Percentiles rank a stretch among this genome's conserved stretches.
These are phyloP conservation scores for Cotesia vestalis DNA, from an alignment of 1,140 invertebrate species.

Conservation along the genomic window DNA sequence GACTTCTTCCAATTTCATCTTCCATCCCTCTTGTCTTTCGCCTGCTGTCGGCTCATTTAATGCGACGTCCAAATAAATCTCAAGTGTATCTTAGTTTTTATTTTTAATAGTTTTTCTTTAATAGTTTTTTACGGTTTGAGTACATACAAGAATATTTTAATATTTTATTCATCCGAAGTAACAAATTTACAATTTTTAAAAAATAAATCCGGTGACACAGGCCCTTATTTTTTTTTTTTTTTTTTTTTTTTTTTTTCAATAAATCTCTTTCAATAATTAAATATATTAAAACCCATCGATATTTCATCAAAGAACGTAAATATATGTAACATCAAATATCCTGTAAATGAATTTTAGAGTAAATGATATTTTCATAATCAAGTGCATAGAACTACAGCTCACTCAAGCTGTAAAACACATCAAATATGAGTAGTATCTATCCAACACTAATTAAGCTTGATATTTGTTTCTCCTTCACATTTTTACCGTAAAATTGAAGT, in stretches of 20 bases:
- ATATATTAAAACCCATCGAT: too few relatives aligned
- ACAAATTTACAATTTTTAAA: slow-evolving; percentile 65
- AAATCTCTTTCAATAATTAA: too few relatives aligned
- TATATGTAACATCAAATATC: too few relatives aligned
- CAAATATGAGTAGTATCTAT: too few relatives aligned
- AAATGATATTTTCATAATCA: too few relatives aligned
- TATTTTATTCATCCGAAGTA: slow-evolving; percentile 68
- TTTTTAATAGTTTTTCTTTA: background rate
- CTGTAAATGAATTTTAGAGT: too few relatives aligned
- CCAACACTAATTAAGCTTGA: too few relatives aligned
- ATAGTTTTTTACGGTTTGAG: slow-evolving; percentile 47
- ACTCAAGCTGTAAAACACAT: too few relatives aligned
- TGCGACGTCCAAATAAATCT: slow-evolving; percentile 6
- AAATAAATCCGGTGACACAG: slow-evolving; percentile 53
- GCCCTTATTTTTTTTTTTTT: background rate
- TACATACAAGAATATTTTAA: slow-evolving; percentile 68
- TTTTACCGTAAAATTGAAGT: too few relatives aligned
- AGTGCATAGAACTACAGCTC: too few relatives aligned
- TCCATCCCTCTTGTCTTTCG: background rate
- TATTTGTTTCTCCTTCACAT: too few relatives aligned
- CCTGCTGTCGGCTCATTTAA: slow-evolving; percentile 6
- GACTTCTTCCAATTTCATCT: slow-evolving; percentile 11
- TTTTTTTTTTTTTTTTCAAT: background rate
- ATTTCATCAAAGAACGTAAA: too few relatives aligned
- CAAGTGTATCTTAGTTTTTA: slow-evolving; percentile 10